Evolutionary conservation across 2,113 vertebrate genomes (phyloP).

Genomic region (Arvicanthis niloticus): DNA sequence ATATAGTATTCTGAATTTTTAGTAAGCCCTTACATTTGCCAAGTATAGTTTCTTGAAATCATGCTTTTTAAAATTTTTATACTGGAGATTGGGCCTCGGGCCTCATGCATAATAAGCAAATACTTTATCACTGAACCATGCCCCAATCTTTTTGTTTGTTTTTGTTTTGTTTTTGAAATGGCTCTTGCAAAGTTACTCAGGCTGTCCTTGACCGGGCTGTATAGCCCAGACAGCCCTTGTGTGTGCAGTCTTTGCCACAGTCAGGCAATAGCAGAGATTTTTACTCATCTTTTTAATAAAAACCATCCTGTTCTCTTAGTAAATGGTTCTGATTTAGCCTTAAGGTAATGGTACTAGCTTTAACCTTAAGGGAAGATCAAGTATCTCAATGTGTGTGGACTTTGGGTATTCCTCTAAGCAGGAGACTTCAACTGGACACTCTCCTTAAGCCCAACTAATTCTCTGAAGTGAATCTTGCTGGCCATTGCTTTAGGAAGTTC

Average conservation of each 20-base stretch:
- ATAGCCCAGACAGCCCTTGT: not conserved
- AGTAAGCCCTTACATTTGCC: conserved; percentile 12
- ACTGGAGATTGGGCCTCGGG: not conserved
- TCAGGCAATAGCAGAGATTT: not conserved
- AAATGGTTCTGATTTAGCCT: not conserved
- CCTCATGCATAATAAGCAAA: not conserved
- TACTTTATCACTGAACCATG: not conserved
- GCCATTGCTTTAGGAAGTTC: conserved; percentile 54
- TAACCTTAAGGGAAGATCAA: not conserved
- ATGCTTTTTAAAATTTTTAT: not conserved
- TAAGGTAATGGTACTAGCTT: not conserved
- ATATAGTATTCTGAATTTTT: not conserved
- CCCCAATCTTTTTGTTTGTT: not conserved
- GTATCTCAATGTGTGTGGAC: not conserved
- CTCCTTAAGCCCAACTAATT: not conserved
- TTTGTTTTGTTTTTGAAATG: not conserved
- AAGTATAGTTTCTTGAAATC: not conserved
- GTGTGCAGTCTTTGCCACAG: not conserved
- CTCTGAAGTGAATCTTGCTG: conserved; percentile 40
- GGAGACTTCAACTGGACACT: not conserved
- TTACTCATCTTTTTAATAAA: conserved; percentile 26
- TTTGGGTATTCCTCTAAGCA: not conserved
- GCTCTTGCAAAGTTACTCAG: not conserved
- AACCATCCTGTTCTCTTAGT: conserved; percentile 17
- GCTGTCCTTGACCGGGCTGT: not conserved